Base-by-base conservation (phyloP, 2,797 vertebrate species). In the Danio jaintianensis region DNA sequence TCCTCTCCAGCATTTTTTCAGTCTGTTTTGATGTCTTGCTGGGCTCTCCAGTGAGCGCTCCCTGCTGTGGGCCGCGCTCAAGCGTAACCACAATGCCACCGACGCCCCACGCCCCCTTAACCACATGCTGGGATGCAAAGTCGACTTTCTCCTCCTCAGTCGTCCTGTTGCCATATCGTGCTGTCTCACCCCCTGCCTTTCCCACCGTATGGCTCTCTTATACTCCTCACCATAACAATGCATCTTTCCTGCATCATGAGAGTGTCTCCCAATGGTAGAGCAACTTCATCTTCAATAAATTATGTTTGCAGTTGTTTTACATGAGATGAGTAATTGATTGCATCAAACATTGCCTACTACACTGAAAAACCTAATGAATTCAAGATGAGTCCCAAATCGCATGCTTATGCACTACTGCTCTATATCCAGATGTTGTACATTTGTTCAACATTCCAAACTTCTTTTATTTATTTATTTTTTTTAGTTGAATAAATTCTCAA, bases 11-110 rank as follows among this genome's bases (percentile, higher is more conserved):
- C 72, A 75, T 82, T 71, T 29, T 82, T 82, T 82, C 45, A 82
- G 72, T 72, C 36, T 75, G 71, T 84, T 75, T 82, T 71, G 76
- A 80, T 85, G 61, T 73, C 72, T 52, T 79, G 47, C 76, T 75
- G 61, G 59, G 75, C 53, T 71, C 61, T 78, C 69, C 47, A 52
- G 62, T 5, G 55, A 69, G 62, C 0, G 53, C 43, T 42, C 47
- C 50, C 72, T 62, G 72, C 83, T 85, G 72, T 42, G 61, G 76
- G 55, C 52, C 11, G 55, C 48, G 29, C 63, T 84, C 64, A 74
- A 61, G 50, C 72, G 45, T 55, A 75, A 79, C 71, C 82, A 67
- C 29, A 66, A 20, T 79, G 69, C 47, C 71, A 53, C 72, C n/a
- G 40, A 53, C 52, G 38, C 63, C 52, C 56, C 52, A 36, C 8